Conservation (phyloP, 2,113 vertebrate genomes). For the Pseudopipra pipra region DNA sequence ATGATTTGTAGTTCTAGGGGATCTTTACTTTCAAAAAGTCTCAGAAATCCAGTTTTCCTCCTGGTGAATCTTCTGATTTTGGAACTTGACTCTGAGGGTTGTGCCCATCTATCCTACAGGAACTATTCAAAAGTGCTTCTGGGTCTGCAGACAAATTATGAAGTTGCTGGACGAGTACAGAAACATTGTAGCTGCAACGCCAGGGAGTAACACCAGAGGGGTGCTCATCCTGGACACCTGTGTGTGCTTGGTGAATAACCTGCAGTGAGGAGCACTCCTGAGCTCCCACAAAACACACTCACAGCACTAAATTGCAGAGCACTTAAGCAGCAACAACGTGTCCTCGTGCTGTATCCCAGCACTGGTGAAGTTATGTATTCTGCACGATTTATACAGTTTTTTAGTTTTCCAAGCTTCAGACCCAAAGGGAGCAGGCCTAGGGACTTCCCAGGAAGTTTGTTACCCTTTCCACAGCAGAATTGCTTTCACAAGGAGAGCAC, state of each 20-base stretch:
- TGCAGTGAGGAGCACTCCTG: background rate
- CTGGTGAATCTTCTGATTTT: background rate
- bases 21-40: background rate
- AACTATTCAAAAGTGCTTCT: background rate
- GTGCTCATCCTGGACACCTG: background rate
- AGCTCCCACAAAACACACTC: background rate
- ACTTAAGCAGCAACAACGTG: background rate
- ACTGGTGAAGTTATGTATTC: background rate
- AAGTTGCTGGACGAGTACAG: background rate
- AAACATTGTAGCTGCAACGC: background rate
- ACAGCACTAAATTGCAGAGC: background rate
- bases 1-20: background rate
- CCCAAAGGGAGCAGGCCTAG: background rate
- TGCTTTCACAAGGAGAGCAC: background rate
- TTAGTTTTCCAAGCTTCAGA: background rate
- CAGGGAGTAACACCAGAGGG: background rate
- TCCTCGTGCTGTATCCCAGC: background rate
- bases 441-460: background rate
- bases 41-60: background rate
- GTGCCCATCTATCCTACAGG: background rate
- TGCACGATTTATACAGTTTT: fast-evolving
- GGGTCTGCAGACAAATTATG: background rate
- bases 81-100: background rate
- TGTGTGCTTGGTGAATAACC: background rate
- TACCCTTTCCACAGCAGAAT: background rate